A percentile compares a stretch with the other conserved stretches of the same genome.
Conservation (phyloP, 2,888 invertebrate species). For the Ectemnius continuus region DNA sequence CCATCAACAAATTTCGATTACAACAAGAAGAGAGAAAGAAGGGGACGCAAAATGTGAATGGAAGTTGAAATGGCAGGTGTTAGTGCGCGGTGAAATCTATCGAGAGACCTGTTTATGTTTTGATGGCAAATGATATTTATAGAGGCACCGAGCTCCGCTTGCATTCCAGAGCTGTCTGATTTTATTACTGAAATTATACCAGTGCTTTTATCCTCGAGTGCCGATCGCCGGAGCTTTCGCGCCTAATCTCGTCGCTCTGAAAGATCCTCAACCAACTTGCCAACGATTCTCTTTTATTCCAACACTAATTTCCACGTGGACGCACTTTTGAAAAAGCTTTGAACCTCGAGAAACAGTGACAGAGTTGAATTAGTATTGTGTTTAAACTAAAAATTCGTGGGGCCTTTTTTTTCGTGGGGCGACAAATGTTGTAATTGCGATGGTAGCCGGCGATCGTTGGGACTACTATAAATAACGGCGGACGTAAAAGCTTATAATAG, state of each 20-base stretch:
- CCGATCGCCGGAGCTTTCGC: too few relatives aligned
- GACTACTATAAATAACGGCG: conserved; percentile 47
- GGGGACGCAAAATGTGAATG: not conserved
- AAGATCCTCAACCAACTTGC: too few relatives aligned
- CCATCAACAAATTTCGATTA: not conserved
- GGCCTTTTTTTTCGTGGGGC: too few relatives aligned
- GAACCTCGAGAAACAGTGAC: too few relatives aligned
- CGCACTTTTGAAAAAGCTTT: too few relatives aligned
- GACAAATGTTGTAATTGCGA: conserved; percentile 16
- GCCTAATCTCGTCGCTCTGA: too few relatives aligned
- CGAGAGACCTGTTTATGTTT: not conserved
- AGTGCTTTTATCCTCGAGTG: not conserved
- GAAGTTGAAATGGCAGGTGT: too few relatives aligned
- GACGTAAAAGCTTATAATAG: conserved; percentile 47
- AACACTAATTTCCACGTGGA: too few relatives aligned
- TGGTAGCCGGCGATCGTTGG: conserved; percentile 20
- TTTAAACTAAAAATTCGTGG: too few relatives aligned
- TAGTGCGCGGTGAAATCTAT: not conserved
- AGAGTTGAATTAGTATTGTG: too few relatives aligned
- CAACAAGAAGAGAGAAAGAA: too few relatives aligned
- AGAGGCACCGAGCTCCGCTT: not conserved
- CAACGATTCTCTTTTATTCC: too few relatives aligned
- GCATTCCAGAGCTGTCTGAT: not conserved
- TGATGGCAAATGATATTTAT: conserved; percentile 6
- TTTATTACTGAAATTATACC: not conserved